Evolutionary conservation across 2,113 vertebrate species (phyloP).

Genomic region (Noctilio leporinus): DNA sequence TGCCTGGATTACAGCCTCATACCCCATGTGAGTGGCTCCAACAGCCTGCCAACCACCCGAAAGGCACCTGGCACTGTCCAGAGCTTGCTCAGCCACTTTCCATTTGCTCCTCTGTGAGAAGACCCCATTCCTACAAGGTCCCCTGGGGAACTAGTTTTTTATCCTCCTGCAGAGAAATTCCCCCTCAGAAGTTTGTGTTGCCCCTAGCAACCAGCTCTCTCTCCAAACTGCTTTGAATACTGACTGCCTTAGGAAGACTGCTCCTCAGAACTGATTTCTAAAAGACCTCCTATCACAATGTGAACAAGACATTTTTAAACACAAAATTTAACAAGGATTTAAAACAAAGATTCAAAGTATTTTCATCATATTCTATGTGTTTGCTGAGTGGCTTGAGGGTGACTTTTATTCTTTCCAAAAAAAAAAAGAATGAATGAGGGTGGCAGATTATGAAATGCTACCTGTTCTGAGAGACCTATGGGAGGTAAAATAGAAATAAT

Average conservation of each 20-base stretch:
- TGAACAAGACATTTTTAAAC: slow-evolving; percentile 68
- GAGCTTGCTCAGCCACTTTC: not conserved
- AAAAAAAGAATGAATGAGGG: not conserved
- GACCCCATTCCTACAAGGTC: slow-evolving; percentile 25
- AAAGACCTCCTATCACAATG: slow-evolving; percentile 51
- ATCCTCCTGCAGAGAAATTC: slow-evolving; percentile 43
- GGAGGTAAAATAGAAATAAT: not conserved
- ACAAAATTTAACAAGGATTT: slow-evolving; percentile 69
- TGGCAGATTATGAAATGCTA: not conserved
- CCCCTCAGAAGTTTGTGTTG: slow-evolving; percentile 69
- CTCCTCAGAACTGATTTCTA: slow-evolving; percentile 56
- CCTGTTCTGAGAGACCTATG: not conserved
- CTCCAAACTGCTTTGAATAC: slow-evolving; percentile 67
- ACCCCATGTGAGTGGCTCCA: not conserved
- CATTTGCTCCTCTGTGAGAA: not conserved
- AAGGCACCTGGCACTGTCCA: not conserved
- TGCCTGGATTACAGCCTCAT: not conserved
- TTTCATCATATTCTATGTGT: slow-evolving; percentile 36
- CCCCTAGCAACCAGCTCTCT: slow-evolving; percentile 70
- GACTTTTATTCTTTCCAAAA: not conserved
- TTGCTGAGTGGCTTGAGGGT: slow-evolving; percentile 48
- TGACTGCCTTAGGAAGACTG: slow-evolving; percentile 49
- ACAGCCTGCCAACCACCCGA: not conserved
- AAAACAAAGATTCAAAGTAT: slow-evolving; percentile 65
- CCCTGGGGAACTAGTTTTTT: slow-evolving; percentile 50